Conservation (phyloP, 2,113 vertebrate species). For the Struthidea cinerea region DNA sequence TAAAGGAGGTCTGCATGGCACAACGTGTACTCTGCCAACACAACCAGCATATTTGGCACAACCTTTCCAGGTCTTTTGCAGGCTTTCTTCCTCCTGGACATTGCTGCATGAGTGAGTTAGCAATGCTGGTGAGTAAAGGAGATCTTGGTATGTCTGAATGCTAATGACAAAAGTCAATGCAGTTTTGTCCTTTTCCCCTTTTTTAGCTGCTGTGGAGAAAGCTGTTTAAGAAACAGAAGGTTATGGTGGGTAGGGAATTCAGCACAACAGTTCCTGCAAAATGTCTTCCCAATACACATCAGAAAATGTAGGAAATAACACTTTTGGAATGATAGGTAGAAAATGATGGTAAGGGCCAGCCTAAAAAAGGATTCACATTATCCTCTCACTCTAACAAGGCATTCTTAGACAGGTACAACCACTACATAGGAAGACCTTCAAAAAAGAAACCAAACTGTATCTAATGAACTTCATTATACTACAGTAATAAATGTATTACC, state of each 20-base stretch:
- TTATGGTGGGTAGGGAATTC: not conserved
- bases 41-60: not conserved
- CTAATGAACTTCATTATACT: not conserved
- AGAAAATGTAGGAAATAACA: not conserved
- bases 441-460: not conserved
- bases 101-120: not conserved
- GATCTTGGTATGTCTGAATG: not conserved
- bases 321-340: not conserved
- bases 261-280: not conserved
- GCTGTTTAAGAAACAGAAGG: not conserved
- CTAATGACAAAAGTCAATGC: not conserved
- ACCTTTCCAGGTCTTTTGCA: not conserved
- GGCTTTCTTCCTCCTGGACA: not conserved
- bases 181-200: not conserved
- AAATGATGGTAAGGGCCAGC: not conserved
- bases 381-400: not conserved
- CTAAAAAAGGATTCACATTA: not conserved
- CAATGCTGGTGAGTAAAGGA: not conserved
- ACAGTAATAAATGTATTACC: not conserved
- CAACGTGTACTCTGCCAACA: conserved; percentile 11
- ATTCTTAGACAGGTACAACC: not conserved
- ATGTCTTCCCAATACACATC: not conserved
- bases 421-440: not conserved
- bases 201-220: not conserved
- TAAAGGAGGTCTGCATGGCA: not conserved